Evolutionary conservation across 1,140 invertebrate genomes (phyloP), one percentile per base, ranked within the genome.

Genomic region (Macrobrachium rosenbergii): DNA sequence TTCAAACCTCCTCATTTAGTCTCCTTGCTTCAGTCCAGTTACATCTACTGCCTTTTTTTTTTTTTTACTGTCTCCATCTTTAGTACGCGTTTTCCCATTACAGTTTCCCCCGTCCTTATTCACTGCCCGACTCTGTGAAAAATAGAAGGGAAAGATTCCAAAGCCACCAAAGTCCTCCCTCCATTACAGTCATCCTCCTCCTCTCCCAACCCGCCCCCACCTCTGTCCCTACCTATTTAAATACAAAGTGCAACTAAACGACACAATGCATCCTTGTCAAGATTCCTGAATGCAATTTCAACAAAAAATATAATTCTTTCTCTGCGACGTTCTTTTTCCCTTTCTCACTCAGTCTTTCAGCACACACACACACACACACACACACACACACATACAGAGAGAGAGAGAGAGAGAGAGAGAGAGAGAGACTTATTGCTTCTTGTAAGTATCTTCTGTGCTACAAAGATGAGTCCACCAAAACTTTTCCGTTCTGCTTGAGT

Each of bases 381-480:
- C 5, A 76, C 2, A 76, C 5, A 76, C 5, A 43, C 5, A 43
- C 5, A 43, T 52, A 60, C 28, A 75, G 72, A 75, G 72, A 75
- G 72, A 75, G 72, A 75, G 72, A 75, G 72, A 75, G 52, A 52
- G 52, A 52, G 52, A 52, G 52, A 52, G 52, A 52, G 52, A 52
- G 52, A 52, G 67, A 8, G 14, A 28, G n/a, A 23, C 21, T 67
- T 67, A 23, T 67, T n/a, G 19, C 64, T 67, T 21, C 64, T 21
- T 67, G 0, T n/a, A 12, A 52, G 52, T 5, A 52, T 52, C 52
- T 52, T 52, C 64, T 52, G 52, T 52, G 52, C 52, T 52, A 52
- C 52, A 52, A 12, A 52, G 52, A 52, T 52, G 52, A 52, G 52
- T 52, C 52, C 52, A 10, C 52, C 0, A 52, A 52, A 52, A 52